Evolutionary conservation across 2,797 vertebrate genomes (phyloP).

Genomic region (Anas georgica): DNA sequence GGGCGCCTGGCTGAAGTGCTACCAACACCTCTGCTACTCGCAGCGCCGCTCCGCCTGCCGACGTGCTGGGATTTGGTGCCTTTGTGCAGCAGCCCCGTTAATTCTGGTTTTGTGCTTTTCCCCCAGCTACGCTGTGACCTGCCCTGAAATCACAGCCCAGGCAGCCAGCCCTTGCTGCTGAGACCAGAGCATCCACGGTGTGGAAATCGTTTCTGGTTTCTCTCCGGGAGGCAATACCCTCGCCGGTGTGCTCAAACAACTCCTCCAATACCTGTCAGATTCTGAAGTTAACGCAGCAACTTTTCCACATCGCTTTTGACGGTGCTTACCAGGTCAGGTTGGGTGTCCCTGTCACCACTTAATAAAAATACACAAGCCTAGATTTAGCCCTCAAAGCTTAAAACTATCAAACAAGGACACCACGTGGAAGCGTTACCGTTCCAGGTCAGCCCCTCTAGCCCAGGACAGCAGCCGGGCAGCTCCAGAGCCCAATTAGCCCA

Average conservation of each 20-base stretch:
- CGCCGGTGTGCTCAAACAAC: background rate
- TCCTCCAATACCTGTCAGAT: background rate
- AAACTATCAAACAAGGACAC: background rate
- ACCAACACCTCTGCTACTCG: background rate
- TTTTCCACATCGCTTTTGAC: background rate
- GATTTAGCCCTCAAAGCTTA: background rate
- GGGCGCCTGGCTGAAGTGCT: background rate
- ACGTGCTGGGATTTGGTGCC: background rate
- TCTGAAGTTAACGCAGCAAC: background rate
- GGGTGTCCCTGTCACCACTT: background rate
- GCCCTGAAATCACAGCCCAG: background rate
- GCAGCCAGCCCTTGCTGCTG: background rate
- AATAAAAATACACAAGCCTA: background rate
- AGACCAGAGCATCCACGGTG: accelerated
- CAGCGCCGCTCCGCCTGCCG: background rate
- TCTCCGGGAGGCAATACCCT: background rate
- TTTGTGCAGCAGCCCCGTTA: background rate
- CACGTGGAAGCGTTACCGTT: background rate
- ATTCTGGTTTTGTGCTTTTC: background rate
- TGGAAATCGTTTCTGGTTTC: background rate
- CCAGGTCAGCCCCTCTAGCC: background rate
- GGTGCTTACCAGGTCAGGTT: background rate
- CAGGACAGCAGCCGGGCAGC: background rate
- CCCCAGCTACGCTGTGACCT: background rate
- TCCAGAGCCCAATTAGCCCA: background rate